Conservation (phyloP, 1,140 invertebrate genomes). For the Ruditapes philippinarum region DNA sequence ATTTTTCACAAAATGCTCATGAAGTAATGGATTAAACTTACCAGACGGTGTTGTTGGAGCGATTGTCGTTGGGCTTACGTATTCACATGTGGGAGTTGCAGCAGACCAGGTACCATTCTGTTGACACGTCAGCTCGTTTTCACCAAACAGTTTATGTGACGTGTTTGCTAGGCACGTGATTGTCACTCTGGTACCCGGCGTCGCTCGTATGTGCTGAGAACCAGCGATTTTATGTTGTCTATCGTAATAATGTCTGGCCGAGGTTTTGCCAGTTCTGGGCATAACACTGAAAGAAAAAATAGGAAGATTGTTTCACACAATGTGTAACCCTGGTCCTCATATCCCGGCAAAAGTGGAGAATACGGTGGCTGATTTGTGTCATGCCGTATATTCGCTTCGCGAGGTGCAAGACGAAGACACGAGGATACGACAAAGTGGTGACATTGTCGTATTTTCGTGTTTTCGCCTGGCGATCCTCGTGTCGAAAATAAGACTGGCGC, state of each 20-base stretch:
- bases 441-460: too few species aligned
- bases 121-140: constrained; percentile 16
- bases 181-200: constrained; percentile 28
- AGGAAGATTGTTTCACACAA: too few species aligned
- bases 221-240: constrained; percentile 17
- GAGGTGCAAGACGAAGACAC: too few species aligned
- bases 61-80: not conserved
- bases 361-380: too few species aligned
- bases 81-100: constrained; percentile 23
- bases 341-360: too few species aligned
- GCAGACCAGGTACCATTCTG: constrained; percentile 37
- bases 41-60: not conserved
- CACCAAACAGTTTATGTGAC: constrained; percentile 20
- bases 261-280: constrained; percentile 15
- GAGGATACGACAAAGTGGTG: too few species aligned
- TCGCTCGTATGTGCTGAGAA: constrained; percentile 14
- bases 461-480: too few species aligned
- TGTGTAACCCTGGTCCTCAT: too few species aligned
- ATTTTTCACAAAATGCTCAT: too few species aligned
- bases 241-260: not conserved
- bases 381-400: too few species aligned
- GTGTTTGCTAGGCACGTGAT: constrained; percentile 14
- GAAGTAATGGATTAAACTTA: too few species aligned
- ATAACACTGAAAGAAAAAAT: not conserved
- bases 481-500: too few species aligned